Conservation (phyloP, 2,888 invertebrate genomes). For the Cryptophagus acutangulus region DNA sequence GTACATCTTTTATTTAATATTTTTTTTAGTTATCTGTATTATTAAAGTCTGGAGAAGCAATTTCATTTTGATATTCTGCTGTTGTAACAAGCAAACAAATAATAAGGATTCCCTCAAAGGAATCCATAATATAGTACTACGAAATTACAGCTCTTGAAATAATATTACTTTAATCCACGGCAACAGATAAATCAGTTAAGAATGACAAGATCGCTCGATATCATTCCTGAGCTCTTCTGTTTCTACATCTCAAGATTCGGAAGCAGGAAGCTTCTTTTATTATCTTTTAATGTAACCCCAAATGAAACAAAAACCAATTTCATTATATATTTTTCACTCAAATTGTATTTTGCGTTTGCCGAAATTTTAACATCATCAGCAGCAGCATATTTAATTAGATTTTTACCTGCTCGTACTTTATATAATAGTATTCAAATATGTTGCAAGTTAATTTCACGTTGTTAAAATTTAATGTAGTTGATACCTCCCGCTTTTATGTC, state of each 20-base stretch:
- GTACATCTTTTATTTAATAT: slow-evolving; percentile 10
- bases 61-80: slow-evolving; percentile 15
- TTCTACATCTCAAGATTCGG: neutral
- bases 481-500: neutral
- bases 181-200: slow-evolving; percentile 16
- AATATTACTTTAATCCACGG: slow-evolving; percentile 16
- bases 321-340: too few relatives aligned
- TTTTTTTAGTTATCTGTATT: slow-evolving; percentile 11
- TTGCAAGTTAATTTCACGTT: too few relatives aligned
- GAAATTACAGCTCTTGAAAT: slow-evolving; percentile 17
- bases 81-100: slow-evolving; percentile 13
- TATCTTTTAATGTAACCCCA: too few relatives aligned
- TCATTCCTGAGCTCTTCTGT: too few relatives aligned
- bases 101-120: slow-evolving; percentile 17
- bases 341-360: too few relatives aligned
- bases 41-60: slow-evolving; percentile 16
- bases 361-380: too few relatives aligned
- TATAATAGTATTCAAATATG: too few relatives aligned
- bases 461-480: neutral
- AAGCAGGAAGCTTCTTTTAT: neutral
- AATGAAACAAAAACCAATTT: too few relatives aligned
- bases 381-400: too few relatives aligned
- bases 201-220: too few relatives aligned
- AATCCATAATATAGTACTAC: slow-evolving; percentile 16
- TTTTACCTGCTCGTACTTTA: too few relatives aligned